phyloP scores from a whole-genome alignment of 2,113 vertebrate species.

The Leuciscus idus region DNA sequence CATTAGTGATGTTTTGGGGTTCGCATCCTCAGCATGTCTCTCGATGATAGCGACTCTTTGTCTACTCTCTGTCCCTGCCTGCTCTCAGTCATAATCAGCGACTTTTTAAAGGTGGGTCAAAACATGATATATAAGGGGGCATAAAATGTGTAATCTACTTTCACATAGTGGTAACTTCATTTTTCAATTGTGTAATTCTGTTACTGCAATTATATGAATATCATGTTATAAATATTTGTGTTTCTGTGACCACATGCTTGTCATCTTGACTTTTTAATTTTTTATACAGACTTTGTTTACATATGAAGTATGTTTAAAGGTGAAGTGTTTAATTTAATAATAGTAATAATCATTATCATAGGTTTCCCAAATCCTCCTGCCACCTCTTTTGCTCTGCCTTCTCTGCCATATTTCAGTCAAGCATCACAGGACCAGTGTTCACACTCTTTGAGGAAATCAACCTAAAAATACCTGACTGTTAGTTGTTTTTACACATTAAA shows the following conservation, averaged over 20 bases:
- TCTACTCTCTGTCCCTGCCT: constrained; percentile 47
- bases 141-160: not conserved
- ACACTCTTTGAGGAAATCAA: not conserved
- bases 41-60: constrained; percentile 48
- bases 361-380: not conserved
- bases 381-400: not conserved
- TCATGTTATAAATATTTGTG: not conserved
- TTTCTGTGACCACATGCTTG: not conserved
- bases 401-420: not conserved
- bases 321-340: not conserved
- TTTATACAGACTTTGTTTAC: not conserved
- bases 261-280: not conserved
- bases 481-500: not conserved
- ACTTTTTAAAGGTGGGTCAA: constrained; percentile 63
- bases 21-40: constrained; percentile 28
- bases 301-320: constrained; percentile 10
- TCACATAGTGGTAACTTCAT: not conserved
- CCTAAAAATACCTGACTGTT: not conserved
- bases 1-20: constrained; percentile 24
- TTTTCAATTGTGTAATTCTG: constrained; percentile 1
- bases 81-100: constrained; percentile 60
- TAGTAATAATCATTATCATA: no score
- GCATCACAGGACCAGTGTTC: not conserved
- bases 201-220: not conserved
- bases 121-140: not conserved